These are phyloP conservation scores for human (Homo sapiens) DNA, from an alignment of 2,113 vertebrate species.

Conservation along the genomic window GRCh38 chr11:1659501-1660000, in stretches of 20 bases:
- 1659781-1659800: not conserved
- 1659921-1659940: not conserved
- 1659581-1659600: not conserved
- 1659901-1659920: accelerated
- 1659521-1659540: not conserved
- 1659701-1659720: no score
- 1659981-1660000: not conserved
- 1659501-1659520: no score
- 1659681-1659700: accelerated
- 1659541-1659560: not conserved
- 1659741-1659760: accelerated
- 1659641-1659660: no score
- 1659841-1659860: not conserved
- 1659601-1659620: not conserved
- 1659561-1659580: not conserved
- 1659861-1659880: accelerated
- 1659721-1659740: no score
- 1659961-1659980: accelerated
- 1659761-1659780: accelerated
- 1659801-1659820: not conserved
- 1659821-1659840: not conserved
- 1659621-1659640: accelerated
- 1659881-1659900: accelerated
- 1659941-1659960: accelerated
- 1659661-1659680: not conserved